phyloP scores from a whole-genome alignment of 2,888 invertebrate genomes.

The Frankliniella fusca region DNA sequence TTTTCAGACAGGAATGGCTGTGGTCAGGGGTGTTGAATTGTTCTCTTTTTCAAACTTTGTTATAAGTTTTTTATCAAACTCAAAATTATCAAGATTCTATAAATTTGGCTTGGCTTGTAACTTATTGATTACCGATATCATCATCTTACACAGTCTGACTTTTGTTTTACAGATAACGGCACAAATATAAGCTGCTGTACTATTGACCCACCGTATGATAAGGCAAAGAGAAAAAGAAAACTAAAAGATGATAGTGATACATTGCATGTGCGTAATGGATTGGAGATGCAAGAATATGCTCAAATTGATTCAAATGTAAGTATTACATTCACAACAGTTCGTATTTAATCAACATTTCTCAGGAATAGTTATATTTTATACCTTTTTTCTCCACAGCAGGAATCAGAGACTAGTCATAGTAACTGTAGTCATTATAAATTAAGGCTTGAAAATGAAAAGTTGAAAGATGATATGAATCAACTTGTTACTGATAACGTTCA shows the following conservation, averaged over 20 bases:
- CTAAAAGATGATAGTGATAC: neutral
- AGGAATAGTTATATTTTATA: too few relatives aligned
- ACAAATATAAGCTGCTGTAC: neutral
- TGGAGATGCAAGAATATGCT: neutral
- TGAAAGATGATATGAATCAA: neutral
- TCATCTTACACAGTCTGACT: neutral
- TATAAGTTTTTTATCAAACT: neutral
- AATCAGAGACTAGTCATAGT: neutral
- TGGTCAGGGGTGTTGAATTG: neutral
- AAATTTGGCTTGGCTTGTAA: neutral
- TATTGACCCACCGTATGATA: neutral
- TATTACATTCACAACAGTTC: too few relatives aligned
- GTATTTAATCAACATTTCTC: too few relatives aligned
- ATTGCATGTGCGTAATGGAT: neutral
- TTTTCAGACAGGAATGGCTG: conserved; percentile 2
- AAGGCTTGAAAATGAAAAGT: neutral
- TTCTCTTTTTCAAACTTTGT: neutral
- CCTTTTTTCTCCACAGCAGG: neutral
- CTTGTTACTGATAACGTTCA: neutral
- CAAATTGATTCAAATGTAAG: too few relatives aligned
- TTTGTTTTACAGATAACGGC: neutral
- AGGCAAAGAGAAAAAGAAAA: neutral
- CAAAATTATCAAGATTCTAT: neutral
- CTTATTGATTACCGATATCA: neutral
- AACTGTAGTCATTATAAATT: neutral